Evolutionary conservation across 2,797 vertebrate species (phyloP).

Genomic region (Salmo trutta): DNA sequence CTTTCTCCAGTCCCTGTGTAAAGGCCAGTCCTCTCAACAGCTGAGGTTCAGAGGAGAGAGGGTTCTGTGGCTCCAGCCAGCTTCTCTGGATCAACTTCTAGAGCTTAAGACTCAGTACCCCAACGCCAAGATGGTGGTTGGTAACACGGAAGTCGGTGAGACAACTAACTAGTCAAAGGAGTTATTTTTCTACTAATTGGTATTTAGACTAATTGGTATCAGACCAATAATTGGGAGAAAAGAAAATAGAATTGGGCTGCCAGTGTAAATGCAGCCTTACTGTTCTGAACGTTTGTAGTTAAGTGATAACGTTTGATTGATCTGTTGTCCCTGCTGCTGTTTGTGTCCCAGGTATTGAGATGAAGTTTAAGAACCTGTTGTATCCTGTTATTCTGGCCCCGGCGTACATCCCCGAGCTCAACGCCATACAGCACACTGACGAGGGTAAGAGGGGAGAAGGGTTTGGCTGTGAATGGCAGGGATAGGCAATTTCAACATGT

Average conservation of each 20-base stretch:
- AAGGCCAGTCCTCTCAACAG: constrained; percentile 56
- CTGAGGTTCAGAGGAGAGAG: constrained; percentile 82
- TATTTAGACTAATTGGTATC: too few species aligned
- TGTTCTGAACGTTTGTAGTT: not conserved
- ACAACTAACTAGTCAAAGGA: not conserved
- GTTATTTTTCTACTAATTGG: too few species aligned
- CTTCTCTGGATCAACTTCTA: constrained; percentile 79
- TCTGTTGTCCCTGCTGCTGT: not conserved
- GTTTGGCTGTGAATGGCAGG: too few species aligned
- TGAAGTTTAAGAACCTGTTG: constrained; percentile 90
- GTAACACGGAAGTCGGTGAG: constrained; percentile 97
- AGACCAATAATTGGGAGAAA: too few species aligned
- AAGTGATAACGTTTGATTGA: not conserved
- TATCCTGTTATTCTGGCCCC: constrained; percentile 90
- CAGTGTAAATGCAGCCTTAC: too few species aligned
- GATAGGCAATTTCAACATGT: too few species aligned
- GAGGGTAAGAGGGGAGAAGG: constrained; percentile 73
- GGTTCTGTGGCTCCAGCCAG: constrained; percentile 86
- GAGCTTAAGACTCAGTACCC: constrained; percentile 83
- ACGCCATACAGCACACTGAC: constrained; percentile 71
- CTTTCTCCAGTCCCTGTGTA: constrained; percentile 61
- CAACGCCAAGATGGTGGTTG: constrained; percentile 85
- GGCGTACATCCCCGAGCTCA: constrained; percentile 85
- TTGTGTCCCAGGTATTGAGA: constrained; percentile 80
- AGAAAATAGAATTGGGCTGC: too few species aligned